A percentile compares a stretch with the other conserved stretches of the same genome.
phyloP scores from a whole-genome alignment of 2,797 vertebrate species.

The Amblyraja radiata region DNA sequence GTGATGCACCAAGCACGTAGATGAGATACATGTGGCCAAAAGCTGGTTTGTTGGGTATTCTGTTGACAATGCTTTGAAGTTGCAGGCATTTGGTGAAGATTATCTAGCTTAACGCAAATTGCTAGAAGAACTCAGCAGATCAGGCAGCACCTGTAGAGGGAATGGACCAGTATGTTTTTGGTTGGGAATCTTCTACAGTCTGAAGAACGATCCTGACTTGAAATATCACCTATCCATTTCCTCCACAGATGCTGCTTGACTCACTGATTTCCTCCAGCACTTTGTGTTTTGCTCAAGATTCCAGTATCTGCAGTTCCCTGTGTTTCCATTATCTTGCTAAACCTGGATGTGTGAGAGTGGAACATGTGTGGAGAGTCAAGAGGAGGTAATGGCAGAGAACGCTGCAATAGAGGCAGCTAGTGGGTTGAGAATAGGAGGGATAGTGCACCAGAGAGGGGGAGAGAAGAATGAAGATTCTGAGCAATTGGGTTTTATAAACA shows the following conservation, averaged over 20 bases:
- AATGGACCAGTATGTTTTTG: too few species aligned
- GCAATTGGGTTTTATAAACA: background rate
- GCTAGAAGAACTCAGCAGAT: too few species aligned
- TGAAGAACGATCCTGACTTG: too few species aligned
- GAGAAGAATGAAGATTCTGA: background rate
- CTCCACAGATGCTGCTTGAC: too few species aligned
- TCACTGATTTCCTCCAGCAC: too few species aligned
- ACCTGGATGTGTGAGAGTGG: background rate
- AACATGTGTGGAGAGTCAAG: background rate
- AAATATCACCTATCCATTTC: too few species aligned
- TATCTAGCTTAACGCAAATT: background rate
- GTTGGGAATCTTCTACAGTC: too few species aligned
- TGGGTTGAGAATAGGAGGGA: background rate
- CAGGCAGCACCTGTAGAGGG: too few species aligned
- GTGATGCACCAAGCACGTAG: background rate
- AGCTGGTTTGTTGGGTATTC: background rate
- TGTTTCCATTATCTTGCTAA: background rate
- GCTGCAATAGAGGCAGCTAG: background rate
- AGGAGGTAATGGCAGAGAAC: background rate
- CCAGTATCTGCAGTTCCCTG: too few species aligned
- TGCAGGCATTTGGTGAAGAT: too few species aligned
- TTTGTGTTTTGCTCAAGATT: too few species aligned
- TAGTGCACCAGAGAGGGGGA: background rate
- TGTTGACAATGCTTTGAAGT: background rate
- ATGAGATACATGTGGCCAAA: background rate